These are phyloP conservation scores for Apotomis betuletana DNA, from an alignment of 2,888 invertebrate species.

Conservation along the genomic window DNA sequence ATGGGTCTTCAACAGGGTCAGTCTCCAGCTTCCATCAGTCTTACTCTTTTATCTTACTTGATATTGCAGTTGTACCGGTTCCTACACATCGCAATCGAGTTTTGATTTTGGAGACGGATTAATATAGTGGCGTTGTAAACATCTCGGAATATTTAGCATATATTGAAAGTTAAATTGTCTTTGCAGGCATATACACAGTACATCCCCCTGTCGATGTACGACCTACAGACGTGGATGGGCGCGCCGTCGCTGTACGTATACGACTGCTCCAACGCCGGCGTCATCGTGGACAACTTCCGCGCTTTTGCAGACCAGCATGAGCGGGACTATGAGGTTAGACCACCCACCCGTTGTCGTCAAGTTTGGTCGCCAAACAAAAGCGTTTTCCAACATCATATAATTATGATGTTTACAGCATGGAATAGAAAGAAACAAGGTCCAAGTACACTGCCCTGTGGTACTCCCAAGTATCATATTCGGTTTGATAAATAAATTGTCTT, in stretches of 20 bases:
- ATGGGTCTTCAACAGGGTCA: conserved; percentile 98
- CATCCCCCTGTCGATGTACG: conserved; percentile 99
- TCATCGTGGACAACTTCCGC: conserved; percentile 95
- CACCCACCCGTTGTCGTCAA: background rate
- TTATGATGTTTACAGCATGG: too few species aligned
- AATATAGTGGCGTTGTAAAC: too few species aligned
- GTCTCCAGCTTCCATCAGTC: background rate
- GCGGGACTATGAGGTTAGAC: conserved; percentile 87
- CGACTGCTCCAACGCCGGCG: conserved; percentile 99
- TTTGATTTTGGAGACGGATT: too few species aligned
- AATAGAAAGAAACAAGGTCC: background rate
- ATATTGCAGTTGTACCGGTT: too few species aligned
- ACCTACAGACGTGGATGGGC: conserved; percentile 99
- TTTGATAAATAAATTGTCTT: background rate
- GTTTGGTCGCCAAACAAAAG: too few species aligned
- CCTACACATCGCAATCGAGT: too few species aligned
- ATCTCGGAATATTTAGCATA: too few species aligned
- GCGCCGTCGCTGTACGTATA: conserved; percentile 99
- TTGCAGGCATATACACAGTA: conserved; percentile 97
- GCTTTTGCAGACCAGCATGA: conserved; percentile 96
- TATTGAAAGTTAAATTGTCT: background rate
- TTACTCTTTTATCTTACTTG: too few species aligned
- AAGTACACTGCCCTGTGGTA: background rate
- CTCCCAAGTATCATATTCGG: background rate
- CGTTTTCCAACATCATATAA: too few species aligned